These are phyloP conservation scores for Galerucella pusilla DNA, from an alignment of 2,888 invertebrate genomes.

Conservation along the genomic window DNA sequence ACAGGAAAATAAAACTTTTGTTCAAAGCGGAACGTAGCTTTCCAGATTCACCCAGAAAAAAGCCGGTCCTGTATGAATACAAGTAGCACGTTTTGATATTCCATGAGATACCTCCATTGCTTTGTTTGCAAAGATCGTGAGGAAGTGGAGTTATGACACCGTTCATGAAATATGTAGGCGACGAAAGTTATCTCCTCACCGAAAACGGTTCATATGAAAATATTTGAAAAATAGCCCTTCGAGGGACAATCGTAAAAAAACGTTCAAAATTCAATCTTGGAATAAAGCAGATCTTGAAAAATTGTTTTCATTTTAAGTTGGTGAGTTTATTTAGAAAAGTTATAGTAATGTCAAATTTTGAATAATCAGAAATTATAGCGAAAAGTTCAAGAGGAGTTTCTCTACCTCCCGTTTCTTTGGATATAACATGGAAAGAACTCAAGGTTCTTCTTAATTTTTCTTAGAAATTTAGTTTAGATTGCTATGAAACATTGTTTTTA, in stretches of 20 bases:
- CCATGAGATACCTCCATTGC: slow-evolving; percentile 23
- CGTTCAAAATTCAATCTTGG: slow-evolving; percentile 29
- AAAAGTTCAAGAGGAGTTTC: too few species aligned
- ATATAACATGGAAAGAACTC: too few species aligned
- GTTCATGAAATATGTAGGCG: slow-evolving; percentile 55
- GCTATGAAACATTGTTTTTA: too few species aligned
- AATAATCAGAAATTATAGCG: too few species aligned
- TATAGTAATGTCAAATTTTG: too few species aligned
- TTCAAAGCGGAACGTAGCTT: too few species aligned
- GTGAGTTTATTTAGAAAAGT: not conserved
- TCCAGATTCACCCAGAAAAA: too few species aligned
- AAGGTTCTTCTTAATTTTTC: too few species aligned
- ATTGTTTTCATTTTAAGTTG: slow-evolving; percentile 8
- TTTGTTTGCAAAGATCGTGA: slow-evolving; percentile 52
- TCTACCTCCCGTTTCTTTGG: too few species aligned
- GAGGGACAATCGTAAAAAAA: slow-evolving; percentile 40
- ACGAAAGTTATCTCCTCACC: slow-evolving; percentile 47
- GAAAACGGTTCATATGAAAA: slow-evolving; percentile 43
- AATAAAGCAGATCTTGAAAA: slow-evolving; percentile 5
- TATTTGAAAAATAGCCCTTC: slow-evolving; percentile 50
- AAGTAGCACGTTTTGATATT: slow-evolving; percentile 27
- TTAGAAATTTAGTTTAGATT: too few species aligned
- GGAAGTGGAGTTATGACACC: slow-evolving; percentile 55
- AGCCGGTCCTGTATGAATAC: slow-evolving; percentile 9
- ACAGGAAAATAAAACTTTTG: too few species aligned